These are phyloP conservation scores for Allophyes oxyacanthae DNA, from an alignment of 2,888 invertebrate species.

Conservation along the genomic window DNA sequence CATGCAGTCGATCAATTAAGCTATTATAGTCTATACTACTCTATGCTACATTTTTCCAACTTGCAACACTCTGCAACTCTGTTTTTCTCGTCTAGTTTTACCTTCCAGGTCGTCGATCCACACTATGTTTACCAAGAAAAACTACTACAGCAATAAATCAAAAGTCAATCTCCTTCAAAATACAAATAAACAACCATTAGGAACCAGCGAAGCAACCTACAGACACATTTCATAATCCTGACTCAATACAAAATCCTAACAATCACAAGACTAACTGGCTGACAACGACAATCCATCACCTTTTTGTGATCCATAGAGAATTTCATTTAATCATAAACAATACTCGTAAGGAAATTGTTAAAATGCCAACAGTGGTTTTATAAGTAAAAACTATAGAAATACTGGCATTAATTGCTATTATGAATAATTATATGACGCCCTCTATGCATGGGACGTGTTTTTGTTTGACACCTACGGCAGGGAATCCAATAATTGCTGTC, in stretches of 20 bases:
- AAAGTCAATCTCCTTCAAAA: background rate
- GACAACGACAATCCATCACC: slow-evolving; percentile 36
- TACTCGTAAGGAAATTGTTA: slow-evolving; percentile 74
- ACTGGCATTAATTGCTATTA: slow-evolving; percentile 66
- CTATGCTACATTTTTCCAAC: too few species aligned
- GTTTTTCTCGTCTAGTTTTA: too few species aligned
- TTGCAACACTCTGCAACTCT: too few species aligned
- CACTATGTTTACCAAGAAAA: slow-evolving; percentile 8
- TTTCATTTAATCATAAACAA: slow-evolving; percentile 66
- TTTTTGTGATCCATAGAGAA: slow-evolving; percentile 59
- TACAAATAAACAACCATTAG: background rate
- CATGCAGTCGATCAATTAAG: too few species aligned
- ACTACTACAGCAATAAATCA: slow-evolving; percentile 35
- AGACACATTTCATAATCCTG: slow-evolving; percentile 11
- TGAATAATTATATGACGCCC: slow-evolving; percentile 71
- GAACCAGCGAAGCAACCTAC: background rate
- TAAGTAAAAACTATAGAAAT: slow-evolving; percentile 64
- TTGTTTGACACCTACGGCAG: slow-evolving; percentile 32
- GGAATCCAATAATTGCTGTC: slow-evolving; percentile 61
- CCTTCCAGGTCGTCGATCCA: slow-evolving; percentile 2
- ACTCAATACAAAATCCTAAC: slow-evolving; percentile 29
- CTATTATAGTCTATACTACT: too few species aligned
- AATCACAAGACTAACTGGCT: slow-evolving; percentile 25
- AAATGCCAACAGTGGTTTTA: slow-evolving; percentile 64
- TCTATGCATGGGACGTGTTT: slow-evolving; percentile 33